phyloP scores from a whole-genome alignment of 2,888 invertebrate genomes.

The Chironomus tentans region DNA sequence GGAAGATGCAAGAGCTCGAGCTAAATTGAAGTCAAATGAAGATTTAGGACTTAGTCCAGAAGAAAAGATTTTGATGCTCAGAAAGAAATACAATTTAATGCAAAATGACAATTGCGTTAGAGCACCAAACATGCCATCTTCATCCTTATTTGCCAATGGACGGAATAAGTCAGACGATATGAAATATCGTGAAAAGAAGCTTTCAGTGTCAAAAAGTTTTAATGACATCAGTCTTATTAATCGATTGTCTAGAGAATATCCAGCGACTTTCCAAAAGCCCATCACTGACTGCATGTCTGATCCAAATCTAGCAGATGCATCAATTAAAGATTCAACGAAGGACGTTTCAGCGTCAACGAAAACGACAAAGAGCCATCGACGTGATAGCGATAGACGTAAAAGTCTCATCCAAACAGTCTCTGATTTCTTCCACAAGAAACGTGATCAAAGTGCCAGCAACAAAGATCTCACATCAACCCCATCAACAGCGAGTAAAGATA shows the following conservation, averaged over 20 bases:
- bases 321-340: not conserved
- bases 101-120: constrained; percentile 30
- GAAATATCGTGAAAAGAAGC: constrained; percentile 37
- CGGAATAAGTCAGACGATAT: constrained; percentile 32
- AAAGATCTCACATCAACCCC: constrained; percentile 46
- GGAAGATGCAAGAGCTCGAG: constrained; percentile 54
- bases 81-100: constrained; percentile 38
- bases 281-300: constrained; percentile 47
- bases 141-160: not conserved
- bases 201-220: constrained; percentile 42
- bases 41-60: constrained; percentile 64
- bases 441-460: constrained; percentile 55
- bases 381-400: constrained; percentile 58
- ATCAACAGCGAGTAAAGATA: not conserved
- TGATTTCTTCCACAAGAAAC: constrained; percentile 69
- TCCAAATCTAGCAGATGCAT: constrained; percentile 45
- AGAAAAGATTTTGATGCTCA: constrained; percentile 50
- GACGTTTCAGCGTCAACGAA: constrained; percentile 32
- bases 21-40: constrained; percentile 60
- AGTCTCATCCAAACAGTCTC: constrained; percentile 78
- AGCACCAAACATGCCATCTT: not conserved
- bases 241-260: not conserved
- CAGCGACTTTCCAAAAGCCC: constrained; percentile 31
- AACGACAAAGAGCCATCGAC: constrained; percentile 34
- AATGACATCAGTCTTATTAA: constrained; percentile 36